Conservation (phyloP, 2,797 vertebrate species). For the Urosaurus nigricauda region DNA sequence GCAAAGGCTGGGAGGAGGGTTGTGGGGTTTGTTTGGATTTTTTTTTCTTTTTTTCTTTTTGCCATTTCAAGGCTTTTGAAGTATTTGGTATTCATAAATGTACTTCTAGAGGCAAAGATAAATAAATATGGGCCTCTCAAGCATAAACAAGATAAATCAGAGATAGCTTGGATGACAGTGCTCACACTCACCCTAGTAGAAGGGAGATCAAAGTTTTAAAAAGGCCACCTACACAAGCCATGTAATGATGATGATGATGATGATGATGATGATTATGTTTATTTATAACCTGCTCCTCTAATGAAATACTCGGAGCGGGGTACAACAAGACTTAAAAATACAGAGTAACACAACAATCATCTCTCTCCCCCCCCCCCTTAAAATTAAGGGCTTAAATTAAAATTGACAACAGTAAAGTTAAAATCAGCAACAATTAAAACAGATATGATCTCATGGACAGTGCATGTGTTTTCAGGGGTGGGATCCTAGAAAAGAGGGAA, state of each 20-base stretch:
- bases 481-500: neutral
- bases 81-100: conserved; percentile 14
- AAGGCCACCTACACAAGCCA: neutral
- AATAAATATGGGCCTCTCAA: conserved; percentile 21
- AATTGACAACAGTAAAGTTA: too few species aligned
- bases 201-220: conserved; percentile 17
- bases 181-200: neutral
- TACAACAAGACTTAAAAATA: too few species aligned
- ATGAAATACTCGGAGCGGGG: too few species aligned
- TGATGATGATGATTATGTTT: too few species aligned
- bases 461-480: neutral
- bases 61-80: neutral
- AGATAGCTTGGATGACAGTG: conserved; percentile 20
- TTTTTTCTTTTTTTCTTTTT: neutral
- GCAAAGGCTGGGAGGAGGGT: neutral
- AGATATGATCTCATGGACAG: too few species aligned
- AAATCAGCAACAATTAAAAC: too few species aligned
- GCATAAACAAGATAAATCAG: conserved; percentile 33
- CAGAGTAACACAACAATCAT: too few species aligned
- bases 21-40: too few species aligned
- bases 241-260: too few species aligned
- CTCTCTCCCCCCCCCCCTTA: too few species aligned
- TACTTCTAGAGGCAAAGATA: conserved; percentile 29
- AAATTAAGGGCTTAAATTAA: too few species aligned
- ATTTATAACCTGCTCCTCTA: too few species aligned